Conservation (phyloP, 2,888 invertebrate species). For the Incurvaria masculella region DNA sequence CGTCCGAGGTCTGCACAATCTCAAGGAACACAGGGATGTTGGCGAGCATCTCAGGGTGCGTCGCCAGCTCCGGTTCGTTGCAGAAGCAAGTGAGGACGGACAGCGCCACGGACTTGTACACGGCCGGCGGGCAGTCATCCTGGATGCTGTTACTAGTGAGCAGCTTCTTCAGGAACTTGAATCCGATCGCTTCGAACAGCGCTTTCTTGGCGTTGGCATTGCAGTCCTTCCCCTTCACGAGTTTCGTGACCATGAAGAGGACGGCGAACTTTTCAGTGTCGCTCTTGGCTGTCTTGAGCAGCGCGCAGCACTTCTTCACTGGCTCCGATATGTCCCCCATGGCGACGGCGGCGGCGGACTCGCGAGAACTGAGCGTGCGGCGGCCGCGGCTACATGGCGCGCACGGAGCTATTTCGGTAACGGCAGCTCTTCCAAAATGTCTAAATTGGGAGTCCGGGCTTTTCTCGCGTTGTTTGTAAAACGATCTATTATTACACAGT, state of each 20-base stretch:
- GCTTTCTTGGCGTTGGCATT: constrained; percentile 71
- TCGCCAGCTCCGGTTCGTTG: constrained; percentile 73
- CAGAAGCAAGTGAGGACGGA: constrained; percentile 87
- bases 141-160: constrained; percentile 73
- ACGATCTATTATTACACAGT: constrained; percentile 40
- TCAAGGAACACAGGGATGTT: constrained; percentile 81
- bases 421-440: constrained; percentile 55
- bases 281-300: constrained; percentile 73
- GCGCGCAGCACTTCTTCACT: constrained; percentile 79
- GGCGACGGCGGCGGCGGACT: constrained; percentile 22
- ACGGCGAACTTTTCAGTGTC: constrained; percentile 92
- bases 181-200: constrained; percentile 87
- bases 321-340: constrained; percentile 70
- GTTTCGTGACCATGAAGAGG: constrained; percentile 87
- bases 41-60: constrained; percentile 78
- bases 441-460: constrained; percentile 56
- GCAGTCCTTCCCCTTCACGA: constrained; percentile 82
- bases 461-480: constrained; percentile 49
- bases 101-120: constrained; percentile 88
- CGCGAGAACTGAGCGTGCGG: constrained; percentile 41
- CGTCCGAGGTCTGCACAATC: constrained; percentile 80
- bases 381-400: constrained; percentile 48
- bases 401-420: constrained; percentile 44
- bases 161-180: constrained; percentile 79
- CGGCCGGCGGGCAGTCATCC: constrained; percentile 83